Base-by-base conservation (phyloP, 2,797 vertebrate genomes). In the Perodicticus potto region DNA sequence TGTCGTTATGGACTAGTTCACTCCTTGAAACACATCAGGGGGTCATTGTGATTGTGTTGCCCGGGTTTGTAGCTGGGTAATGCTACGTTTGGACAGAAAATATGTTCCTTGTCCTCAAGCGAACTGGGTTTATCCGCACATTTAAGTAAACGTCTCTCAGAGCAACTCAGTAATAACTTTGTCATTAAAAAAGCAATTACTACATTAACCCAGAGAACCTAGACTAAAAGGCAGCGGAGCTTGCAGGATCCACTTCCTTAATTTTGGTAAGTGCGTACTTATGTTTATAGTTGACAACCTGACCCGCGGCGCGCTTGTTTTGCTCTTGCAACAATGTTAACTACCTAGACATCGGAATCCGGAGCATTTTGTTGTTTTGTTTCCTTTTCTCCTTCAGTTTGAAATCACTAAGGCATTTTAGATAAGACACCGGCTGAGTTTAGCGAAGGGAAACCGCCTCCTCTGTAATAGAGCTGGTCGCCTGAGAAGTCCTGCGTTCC, bases 201-300 rank as follows among this genome's bases (percentile, higher is more conserved):
- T 49, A 7, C 37, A 1, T 87, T 89, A 86, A 72, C 69, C 29
- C 70, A 29, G 61, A 81, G 83, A 92, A 83, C 32, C 80, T 70
- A 65, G 73, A 49, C 70, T 40, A 80, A 86, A 96, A 80, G 85
- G n/a, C 73, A 8, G 12, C 9, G 55, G 78, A 83, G 10, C 61
- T 74, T 27, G 37, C 80, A 6, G 85, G 32, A 76, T n/a, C 53
- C 82, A 94, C 95, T 97, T 97, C 90, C 87, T 96, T 91, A 84
- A 65, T 76, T 94, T 65, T 80, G 76, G 34, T 25, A 81, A 65
- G 78, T 40, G 11, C 57, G 29, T 91, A 43, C 82, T 74, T 86
- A 1, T 22, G 89, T 77, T 89, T 87, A 25, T 49, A 70, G 43
- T 59, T 78, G 92, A 92, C 95, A 94, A 81, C 92, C 81, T 91